Percentiles rank a stretch among this genome's conserved stretches.
These are phyloP conservation scores for Illadopsis cleaveri DNA, from an alignment of 2,113 vertebrate genomes.

Conservation along the genomic window DNA sequence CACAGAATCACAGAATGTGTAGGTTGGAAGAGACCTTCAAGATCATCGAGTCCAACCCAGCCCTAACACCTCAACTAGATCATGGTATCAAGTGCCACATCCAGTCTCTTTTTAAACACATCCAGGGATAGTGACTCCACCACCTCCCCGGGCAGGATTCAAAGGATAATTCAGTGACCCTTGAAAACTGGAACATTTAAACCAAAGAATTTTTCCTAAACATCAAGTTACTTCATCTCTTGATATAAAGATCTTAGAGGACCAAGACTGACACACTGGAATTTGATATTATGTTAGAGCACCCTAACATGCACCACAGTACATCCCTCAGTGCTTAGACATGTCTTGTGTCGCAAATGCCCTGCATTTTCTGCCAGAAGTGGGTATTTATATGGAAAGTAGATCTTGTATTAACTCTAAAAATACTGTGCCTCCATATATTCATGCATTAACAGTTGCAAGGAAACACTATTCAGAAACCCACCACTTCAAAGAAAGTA, in stretches of 20 bases:
- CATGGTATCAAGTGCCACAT: too few species aligned
- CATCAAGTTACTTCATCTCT: not conserved
- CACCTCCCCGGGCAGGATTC: too few species aligned
- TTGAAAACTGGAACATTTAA: not conserved
- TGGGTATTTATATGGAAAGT: not conserved
- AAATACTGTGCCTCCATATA: not conserved
- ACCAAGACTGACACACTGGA: not conserved
- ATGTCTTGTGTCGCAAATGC: not conserved
- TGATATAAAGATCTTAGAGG: not conserved
- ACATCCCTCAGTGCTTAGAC: not conserved
- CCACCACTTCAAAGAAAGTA: not conserved
- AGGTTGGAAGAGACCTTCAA: too few species aligned
- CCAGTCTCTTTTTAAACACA: too few species aligned
- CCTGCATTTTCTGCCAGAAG: not conserved
- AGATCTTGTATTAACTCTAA: not conserved
- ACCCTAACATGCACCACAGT: rapidly evolving
- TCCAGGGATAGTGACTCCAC: too few species aligned
- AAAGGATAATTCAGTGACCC: not conserved
- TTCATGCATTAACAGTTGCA: not conserved
- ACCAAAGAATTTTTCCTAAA: not conserved
- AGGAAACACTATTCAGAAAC: not conserved
- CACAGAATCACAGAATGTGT: too few species aligned
- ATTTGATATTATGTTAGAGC: not conserved
- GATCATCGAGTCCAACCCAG: too few species aligned
- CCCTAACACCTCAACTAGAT: too few species aligned